These are phyloP conservation scores for Terebella lapidaria DNA, from an alignment of 2,888 invertebrate genomes.

Conservation along the genomic window DNA sequence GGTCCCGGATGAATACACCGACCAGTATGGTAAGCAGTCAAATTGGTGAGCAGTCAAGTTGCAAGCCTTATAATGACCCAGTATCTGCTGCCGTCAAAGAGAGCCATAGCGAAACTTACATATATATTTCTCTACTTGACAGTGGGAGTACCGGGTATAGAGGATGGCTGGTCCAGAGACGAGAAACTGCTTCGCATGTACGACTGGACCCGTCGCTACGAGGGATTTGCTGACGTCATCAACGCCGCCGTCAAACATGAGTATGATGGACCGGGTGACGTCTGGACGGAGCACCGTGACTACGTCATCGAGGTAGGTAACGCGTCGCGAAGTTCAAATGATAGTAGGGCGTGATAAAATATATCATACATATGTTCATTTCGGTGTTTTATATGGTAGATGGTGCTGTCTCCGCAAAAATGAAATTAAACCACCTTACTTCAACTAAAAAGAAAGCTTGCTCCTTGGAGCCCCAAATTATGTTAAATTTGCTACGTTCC, in stretches of 20 bases:
- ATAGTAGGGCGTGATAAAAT: background rate
- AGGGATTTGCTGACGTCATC: constrained; percentile 2
- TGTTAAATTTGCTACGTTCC: too few species aligned
- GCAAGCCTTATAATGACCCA: background rate
- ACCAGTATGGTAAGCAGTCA: constrained; percentile 6
- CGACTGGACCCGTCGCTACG: constrained; percentile 10
- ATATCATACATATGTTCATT: too few species aligned
- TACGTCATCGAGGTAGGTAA: constrained; percentile 12
- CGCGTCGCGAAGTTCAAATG: background rate
- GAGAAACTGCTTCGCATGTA: constrained; percentile 7
- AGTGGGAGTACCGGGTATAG: constrained; percentile 2
- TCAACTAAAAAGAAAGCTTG: too few species aligned
- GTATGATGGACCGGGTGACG: constrained; percentile 7
- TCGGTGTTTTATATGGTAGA: too few species aligned
- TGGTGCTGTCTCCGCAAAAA: too few species aligned
- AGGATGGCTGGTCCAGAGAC: constrained; percentile 4
- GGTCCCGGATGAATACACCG: constrained; percentile 41
- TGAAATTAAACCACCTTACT: too few species aligned
- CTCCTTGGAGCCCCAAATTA: too few species aligned
- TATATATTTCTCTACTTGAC: background rate
- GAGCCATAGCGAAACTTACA: too few species aligned
- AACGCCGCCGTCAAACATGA: constrained; percentile 6
- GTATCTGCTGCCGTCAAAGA: background rate
- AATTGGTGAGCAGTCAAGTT: background rate
- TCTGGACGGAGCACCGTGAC: constrained; percentile 4